A percentile compares a stretch with the other conserved stretches of the same genome.
These are phyloP conservation scores for Labia minor DNA, from an alignment of 2,888 invertebrate genomes.

Conservation along the genomic window DNA sequence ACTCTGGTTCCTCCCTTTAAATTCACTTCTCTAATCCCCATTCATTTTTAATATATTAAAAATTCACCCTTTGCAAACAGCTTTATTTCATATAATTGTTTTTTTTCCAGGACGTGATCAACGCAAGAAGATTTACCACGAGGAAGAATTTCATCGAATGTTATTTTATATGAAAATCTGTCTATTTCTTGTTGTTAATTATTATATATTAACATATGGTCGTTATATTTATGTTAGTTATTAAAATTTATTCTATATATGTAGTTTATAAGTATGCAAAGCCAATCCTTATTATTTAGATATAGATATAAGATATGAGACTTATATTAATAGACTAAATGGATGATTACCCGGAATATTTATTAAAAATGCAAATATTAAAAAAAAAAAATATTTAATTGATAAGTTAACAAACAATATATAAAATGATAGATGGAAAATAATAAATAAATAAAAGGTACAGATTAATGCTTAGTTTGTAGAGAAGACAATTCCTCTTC, in stretches of 20 bases:
- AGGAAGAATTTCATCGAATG: no score
- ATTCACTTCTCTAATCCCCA: no score
- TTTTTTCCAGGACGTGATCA: no score
- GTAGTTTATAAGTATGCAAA: not conserved
- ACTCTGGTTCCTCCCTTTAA: no score
- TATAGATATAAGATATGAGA: not conserved
- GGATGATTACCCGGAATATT: not conserved
- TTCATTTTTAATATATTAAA: no score
- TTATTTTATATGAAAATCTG: not conserved
- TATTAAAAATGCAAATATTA: no score
- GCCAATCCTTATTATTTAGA: not conserved
- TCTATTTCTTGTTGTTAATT: not conserved
- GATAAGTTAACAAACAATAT: constrained; percentile 13
- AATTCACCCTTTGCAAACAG: no score
- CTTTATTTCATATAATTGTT: no score
- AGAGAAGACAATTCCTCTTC: not conserved
- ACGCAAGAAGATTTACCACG: no score
- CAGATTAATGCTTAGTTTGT: not conserved
- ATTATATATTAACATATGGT: not conserved
- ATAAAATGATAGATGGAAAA: not conserved
- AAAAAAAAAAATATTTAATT: not conserved
- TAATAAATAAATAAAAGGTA: not conserved
- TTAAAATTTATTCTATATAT: not conserved
- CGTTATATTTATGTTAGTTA: not conserved
- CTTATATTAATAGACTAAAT: not conserved